phyloP scores from a whole-genome alignment of 2,888 invertebrate genomes.

The Drosophila pseudotakahashii region DNA sequence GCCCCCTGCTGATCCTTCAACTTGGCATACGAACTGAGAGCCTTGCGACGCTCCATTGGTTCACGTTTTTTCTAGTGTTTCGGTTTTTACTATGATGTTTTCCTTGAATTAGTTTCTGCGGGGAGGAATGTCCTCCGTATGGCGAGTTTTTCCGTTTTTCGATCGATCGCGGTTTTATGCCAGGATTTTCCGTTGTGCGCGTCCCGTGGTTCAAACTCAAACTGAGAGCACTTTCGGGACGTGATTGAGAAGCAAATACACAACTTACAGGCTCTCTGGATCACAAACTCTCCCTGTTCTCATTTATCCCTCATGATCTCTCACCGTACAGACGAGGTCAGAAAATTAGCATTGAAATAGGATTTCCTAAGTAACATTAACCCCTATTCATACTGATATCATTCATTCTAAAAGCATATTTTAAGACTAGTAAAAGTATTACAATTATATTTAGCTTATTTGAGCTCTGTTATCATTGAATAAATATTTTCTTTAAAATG shows the following conservation, averaged over 20 bases:
- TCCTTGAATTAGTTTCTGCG: background rate
- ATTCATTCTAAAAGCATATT: too few relatives aligned
- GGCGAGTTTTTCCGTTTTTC: constrained; percentile 13
- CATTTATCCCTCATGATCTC: constrained; percentile 1
- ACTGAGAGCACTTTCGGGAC: constrained; percentile 52
- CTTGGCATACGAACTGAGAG: constrained; percentile 72
- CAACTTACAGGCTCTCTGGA: constrained; percentile 13
- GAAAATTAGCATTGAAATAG: background rate
- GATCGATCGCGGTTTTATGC: constrained; percentile 24
- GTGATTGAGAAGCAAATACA: constrained; percentile 57
- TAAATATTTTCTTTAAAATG: background rate
- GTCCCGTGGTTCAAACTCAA: constrained; percentile 50
- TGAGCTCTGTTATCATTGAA: background rate
- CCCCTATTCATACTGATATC: too few relatives aligned
- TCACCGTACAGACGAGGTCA: background rate
- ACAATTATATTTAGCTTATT: background rate
- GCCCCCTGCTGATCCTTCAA: constrained; percentile 54
- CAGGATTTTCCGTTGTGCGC: constrained; percentile 57
- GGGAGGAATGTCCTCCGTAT: background rate
- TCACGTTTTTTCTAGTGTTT: constrained; percentile 1
- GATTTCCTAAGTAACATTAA: background rate
- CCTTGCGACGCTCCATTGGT: constrained; percentile 78
- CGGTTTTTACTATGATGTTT: constrained; percentile 11
- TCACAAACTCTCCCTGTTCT: constrained; percentile 12
- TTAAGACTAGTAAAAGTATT: background rate